phyloP scores from a whole-genome alignment of 2,797 vertebrate genomes.

The Micrastur ruficollis region DNA sequence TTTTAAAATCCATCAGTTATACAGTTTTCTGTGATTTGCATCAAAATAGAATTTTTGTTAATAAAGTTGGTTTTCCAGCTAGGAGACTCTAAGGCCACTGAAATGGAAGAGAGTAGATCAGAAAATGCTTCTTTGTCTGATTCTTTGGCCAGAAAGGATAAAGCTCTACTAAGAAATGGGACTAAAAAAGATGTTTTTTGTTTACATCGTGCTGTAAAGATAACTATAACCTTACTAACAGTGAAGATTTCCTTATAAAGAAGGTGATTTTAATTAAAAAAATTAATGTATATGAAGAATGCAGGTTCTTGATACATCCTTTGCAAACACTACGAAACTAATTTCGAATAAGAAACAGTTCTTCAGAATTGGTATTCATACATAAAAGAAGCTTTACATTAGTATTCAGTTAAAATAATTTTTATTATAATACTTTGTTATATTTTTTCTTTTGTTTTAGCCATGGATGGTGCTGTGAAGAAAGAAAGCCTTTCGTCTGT shows the following conservation, averaged over 20 bases:
- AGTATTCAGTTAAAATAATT: conserved; percentile 35
- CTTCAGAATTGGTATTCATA: not conserved
- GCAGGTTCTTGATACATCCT: not conserved
- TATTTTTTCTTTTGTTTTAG: conserved; percentile 72
- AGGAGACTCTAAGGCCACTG: not conserved
- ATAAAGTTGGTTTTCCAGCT: not conserved
- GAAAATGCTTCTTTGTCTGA: not conserved
- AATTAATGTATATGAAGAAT: not conserved
- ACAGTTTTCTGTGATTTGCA: not conserved
- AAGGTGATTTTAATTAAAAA: not conserved
- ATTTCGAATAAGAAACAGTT: conserved; percentile 15
- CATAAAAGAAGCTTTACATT: conserved; percentile 32
- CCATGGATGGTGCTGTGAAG: conserved; percentile 71
- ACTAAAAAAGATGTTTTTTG: not conserved
- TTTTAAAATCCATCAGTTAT: not conserved
- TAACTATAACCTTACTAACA: not conserved
- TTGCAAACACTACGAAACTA: conserved; percentile 11
- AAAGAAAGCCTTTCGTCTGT: conserved; percentile 78
- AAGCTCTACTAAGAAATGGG: not conserved
- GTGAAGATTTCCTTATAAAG: not conserved
- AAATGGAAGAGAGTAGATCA: not conserved
- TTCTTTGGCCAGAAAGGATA: not conserved
- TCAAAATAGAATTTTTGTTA: not conserved
- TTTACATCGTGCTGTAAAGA: not conserved
- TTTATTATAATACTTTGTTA: conserved; percentile 26